Conservation (phyloP, 2,888 invertebrate genomes). For the Aphidoletes aphidimyza region DNA sequence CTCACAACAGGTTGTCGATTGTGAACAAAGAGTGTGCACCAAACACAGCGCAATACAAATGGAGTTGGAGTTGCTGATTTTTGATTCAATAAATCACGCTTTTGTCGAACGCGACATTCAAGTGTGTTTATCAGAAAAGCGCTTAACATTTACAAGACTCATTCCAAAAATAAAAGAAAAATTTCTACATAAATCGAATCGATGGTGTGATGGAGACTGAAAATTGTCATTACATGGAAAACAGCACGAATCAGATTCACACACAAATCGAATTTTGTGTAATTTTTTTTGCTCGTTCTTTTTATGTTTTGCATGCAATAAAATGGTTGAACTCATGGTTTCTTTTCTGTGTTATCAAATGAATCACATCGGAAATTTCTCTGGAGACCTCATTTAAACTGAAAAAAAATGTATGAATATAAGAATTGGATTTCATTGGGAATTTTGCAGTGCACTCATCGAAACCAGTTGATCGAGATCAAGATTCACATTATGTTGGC, state of each 20-base stretch:
- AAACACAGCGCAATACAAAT: not conserved
- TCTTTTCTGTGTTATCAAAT: too few species aligned
- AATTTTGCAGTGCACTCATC: slow-evolving; percentile 65
- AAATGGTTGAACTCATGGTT: not conserved
- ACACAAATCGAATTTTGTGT: not conserved
- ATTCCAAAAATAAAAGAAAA: too few species aligned
- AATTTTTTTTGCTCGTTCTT: not conserved
- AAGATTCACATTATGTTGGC: slow-evolving; percentile 72
- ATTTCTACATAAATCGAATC: not conserved
- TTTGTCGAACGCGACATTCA: slow-evolving; percentile 19
- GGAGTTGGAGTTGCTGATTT: slow-evolving; percentile 9
- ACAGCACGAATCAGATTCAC: not conserved
- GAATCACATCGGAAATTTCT: not conserved
- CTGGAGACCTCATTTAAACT: not conserved
- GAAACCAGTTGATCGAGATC: slow-evolving; percentile 70
- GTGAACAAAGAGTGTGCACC: not conserved
- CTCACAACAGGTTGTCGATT: slow-evolving; percentile 49
- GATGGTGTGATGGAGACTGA: not conserved
- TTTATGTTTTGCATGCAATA: not conserved
- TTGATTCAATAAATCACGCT: slow-evolving; percentile 20
- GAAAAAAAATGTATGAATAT: not conserved
- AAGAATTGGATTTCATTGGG: not conserved
- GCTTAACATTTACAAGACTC: not conserved
- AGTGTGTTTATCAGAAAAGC: not conserved
- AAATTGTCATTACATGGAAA: slow-evolving; percentile 19